Percentiles rank a stretch among this genome's conserved stretches.
These are phyloP conservation scores for Notiomystis cincta DNA, from an alignment of 2,113 vertebrate species.

Conservation along the genomic window DNA sequence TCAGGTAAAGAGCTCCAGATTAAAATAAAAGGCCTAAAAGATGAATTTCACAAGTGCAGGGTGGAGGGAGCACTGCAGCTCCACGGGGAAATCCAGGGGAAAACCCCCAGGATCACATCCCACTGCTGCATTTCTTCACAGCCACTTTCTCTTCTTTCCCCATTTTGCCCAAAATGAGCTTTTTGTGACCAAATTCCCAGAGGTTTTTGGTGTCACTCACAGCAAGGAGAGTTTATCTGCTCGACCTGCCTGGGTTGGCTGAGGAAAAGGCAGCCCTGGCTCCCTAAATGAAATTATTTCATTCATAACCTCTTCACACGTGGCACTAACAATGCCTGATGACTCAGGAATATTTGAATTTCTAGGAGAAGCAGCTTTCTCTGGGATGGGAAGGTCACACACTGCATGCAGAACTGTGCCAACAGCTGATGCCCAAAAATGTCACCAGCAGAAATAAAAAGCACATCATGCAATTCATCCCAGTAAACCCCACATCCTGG, in stretches of 20 bases:
- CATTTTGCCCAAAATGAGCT: neutral
- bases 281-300: neutral
- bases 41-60: neutral
- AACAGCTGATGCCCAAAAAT: neutral
- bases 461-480: neutral
- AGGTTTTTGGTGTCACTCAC: neutral
- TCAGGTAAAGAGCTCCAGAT: neutral
- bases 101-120: too few relatives aligned
- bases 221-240: neutral
- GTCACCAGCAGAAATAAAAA: neutral
- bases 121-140: neutral
- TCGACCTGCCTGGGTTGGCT: neutral
- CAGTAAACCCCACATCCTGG: neutral
- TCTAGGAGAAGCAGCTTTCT: neutral
- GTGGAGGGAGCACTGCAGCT: neutral
- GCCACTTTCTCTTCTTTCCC: too few relatives aligned
- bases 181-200: neutral
- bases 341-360: neutral
- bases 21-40: neutral
- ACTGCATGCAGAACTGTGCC: neutral
- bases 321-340: neutral
- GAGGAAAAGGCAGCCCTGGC: neutral
- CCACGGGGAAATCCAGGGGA: rapidly evolving
- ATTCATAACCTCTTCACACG: neutral
- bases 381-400: neutral